phyloP scores from a whole-genome alignment of 2,113 vertebrate genomes.

The Ictalurus punctatus region DNA sequence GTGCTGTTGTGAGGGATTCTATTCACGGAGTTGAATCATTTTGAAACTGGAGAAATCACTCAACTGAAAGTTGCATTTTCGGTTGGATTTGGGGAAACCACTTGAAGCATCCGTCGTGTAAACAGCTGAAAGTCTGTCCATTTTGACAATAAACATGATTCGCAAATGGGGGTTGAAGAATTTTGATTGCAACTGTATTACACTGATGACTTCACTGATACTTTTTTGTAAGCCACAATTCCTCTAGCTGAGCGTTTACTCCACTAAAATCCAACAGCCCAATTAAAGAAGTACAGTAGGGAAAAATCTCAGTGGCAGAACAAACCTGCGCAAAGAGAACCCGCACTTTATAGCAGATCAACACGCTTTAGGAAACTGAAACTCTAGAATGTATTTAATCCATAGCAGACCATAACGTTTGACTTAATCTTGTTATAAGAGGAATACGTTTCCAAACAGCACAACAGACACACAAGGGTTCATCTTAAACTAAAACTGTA shows the following conservation, averaged over 20 bases:
- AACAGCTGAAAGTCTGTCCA: too few relatives aligned
- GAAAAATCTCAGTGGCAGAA: conserved; percentile 51
- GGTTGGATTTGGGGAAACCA: too few relatives aligned
- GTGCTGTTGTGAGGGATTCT: too few relatives aligned
- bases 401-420: neutral
- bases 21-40: too few relatives aligned
- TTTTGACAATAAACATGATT: too few relatives aligned
- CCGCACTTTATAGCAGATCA: neutral
- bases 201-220: neutral
- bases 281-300: conserved; percentile 51
- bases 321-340: conserved; percentile 51
- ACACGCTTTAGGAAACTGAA: conserved; percentile 13
- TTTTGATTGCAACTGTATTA: too few relatives aligned
- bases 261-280: conserved; percentile 27
- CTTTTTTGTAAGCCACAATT: conserved; percentile 3
- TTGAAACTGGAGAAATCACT: too few relatives aligned
- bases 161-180: too few relatives aligned
- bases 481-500: neutral
- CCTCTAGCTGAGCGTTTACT: neutral
- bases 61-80: too few relatives aligned
- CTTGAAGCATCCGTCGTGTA: too few relatives aligned
- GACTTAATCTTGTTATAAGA: neutral
- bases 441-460: neutral
- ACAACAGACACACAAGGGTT: neutral
- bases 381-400: neutral